Conservation (phyloP, 1,140 invertebrate species). For the Heliconius nattereri region DNA sequence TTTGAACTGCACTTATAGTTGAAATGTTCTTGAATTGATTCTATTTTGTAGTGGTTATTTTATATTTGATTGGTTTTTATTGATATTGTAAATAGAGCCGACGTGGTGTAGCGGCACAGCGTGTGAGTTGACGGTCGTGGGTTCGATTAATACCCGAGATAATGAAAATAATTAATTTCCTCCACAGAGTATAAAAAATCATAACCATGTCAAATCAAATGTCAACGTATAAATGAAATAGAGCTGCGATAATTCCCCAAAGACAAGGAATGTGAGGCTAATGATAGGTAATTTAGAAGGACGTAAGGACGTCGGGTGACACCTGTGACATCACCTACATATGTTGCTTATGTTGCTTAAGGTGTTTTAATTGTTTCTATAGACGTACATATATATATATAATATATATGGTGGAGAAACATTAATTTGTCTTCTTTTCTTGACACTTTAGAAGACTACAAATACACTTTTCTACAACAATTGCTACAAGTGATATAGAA, state of each 20-base stretch:
- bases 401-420: no score
- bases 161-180: no score
- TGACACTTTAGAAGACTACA: no score
- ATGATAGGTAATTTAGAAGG: neutral
- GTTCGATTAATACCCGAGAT: no score
- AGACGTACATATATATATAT: no score
- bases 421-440: no score
- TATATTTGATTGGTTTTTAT: neutral
- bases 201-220: slow-evolving; percentile 1
- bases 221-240: neutral
- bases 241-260: neutral
- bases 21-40: slow-evolving; percentile 3
- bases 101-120: no score
- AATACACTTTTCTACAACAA: no score
- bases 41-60: neutral
- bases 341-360: neutral
- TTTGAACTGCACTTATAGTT: neutral
- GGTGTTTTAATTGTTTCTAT: neutral
- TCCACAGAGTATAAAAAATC: neutral
- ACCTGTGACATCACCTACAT: neutral
- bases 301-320: neutral
- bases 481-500: neutral
- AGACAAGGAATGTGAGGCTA: neutral
- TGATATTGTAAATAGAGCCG: neutral
- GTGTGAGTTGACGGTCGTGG: no score